Evolutionary conservation across 2,888 invertebrate species (phyloP), one percentile per base, ranked within the genome.

Genomic region (Acleris cristana): DNA sequence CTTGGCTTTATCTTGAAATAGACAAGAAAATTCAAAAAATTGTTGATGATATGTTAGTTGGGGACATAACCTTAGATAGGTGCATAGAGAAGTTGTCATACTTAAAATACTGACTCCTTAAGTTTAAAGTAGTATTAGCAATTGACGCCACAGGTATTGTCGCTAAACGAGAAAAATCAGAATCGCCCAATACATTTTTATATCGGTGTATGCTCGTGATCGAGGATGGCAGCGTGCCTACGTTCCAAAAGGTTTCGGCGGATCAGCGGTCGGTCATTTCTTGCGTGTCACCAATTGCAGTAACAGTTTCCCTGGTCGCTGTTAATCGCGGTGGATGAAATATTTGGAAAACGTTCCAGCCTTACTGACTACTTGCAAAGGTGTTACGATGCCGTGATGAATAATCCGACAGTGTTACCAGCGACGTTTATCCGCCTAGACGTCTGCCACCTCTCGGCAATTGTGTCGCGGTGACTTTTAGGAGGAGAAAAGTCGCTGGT

Each of bases 161-260:
- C 26, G 57, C 44, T 12, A 66, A 66, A 16, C 64, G 60, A 0
- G 44, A 64, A 18, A 57, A 57, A 3, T 14, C 60, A 53, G 53
- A 60, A 16, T 55, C 53, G 16, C 55, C 65, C 4, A 56, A 64
- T 18, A 60, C 61, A 8, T 64, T n/a, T 44, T 26, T 69, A 5
- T 69, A 65, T 12, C 69, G 65, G 48, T 69, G 64, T 53, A 48
- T 65, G 23, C 60, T 69, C 8, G 59, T 60, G 21, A 69, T 64
- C 3, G 54, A 54, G n/a, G n/a, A n/a, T n/a, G n/a, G 60, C 34
- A 69, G 66, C 45, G 64, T 64, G 3, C 66, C 64, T 10, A 56
- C 56, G 3, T 64, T 66, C 16, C 62, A 62, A n/a, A 62, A 49
- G 55, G 26, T 62, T 6, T 66, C 56, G 14, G 60, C 45, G 5